A percentile compares a stretch with the other conserved stretches of the same genome.
phyloP scores from a whole-genome alignment of 2,888 invertebrate species.

The Tanytarsus gracilentus region DNA sequence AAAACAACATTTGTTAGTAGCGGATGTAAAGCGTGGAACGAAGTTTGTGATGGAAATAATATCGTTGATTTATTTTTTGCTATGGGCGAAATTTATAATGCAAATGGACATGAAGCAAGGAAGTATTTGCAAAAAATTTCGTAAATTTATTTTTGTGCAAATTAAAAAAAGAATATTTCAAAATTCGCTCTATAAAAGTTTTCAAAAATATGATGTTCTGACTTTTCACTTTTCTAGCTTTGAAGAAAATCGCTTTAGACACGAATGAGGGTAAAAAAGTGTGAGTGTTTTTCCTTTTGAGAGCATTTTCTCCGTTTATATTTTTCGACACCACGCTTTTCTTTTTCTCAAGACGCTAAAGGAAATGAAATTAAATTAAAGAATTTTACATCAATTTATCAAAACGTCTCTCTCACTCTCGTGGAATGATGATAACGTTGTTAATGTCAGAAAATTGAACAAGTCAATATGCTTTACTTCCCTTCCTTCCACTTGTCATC shows the following conservation, averaged over 20 bases:
- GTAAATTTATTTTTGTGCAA: neutral
- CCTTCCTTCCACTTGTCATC: neutral
- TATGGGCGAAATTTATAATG: slow-evolving; percentile 11
- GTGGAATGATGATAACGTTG: neutral
- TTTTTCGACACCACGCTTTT: neutral
- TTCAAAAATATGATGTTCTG: slow-evolving; percentile 10
- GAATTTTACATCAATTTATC: slow-evolving; percentile 11
- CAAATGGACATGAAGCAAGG: neutral
- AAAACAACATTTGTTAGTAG: neutral
- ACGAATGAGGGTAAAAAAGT: neutral
- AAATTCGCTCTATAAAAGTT: neutral
- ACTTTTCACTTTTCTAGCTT: neutral
- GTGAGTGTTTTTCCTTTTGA: neutral
- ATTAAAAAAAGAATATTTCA: neutral
- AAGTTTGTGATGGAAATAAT: neutral
- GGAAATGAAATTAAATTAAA: slow-evolving; percentile 4
- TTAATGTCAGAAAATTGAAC: slow-evolving; percentile 5
- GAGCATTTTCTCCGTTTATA: neutral
- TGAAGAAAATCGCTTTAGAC: neutral
- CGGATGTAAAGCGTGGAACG: slow-evolving; percentile 17
- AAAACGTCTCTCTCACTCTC: slow-evolving; percentile 1
- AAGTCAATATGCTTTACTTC: neutral
- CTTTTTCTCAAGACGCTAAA: too few relatives aligned
- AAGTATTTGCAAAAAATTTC: slow-evolving; percentile 16
- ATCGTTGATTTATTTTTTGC: slow-evolving; percentile 18